Evolutionary conservation across 1,140 invertebrate genomes (phyloP).

Genomic region (Drosophila chauvacae): DNA sequence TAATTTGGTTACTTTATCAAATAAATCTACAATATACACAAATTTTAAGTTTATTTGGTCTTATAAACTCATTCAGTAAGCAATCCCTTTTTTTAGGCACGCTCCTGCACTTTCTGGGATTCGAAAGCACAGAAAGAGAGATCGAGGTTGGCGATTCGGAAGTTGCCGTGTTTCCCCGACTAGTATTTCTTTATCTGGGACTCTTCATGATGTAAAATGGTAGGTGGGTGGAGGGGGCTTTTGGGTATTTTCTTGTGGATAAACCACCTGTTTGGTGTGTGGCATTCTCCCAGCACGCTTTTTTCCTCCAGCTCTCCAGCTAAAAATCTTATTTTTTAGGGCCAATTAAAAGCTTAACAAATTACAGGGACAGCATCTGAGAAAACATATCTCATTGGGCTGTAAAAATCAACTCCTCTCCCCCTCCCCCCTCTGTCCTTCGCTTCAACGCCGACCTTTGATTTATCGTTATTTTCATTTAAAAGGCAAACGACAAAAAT

Average conservation of each 20-base stretch:
- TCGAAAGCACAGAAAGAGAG: conserved; percentile 42
- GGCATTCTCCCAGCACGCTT: conserved; percentile 4
- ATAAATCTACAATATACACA: background rate
- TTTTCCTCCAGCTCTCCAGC: background rate
- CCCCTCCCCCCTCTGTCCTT: background rate
- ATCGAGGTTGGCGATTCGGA: conserved; percentile 1
- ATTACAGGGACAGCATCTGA: conserved; percentile 34
- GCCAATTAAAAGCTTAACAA: conserved; percentile 64
- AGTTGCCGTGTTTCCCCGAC: conserved; percentile 1
- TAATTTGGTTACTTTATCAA: background rate
- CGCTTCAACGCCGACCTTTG: conserved; percentile 64
- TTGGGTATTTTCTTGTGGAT: background rate
- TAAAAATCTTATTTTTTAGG: conserved; percentile 9
- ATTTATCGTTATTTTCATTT: conserved; percentile 82
- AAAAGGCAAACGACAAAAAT: conserved; percentile 82
- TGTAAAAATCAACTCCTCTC: conserved; percentile 1
- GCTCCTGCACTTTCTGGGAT: conserved; percentile 16
- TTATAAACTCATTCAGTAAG: background rate
- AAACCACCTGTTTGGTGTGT: conserved; percentile 35
- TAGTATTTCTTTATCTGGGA: conserved; percentile 45
- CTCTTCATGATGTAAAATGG: conserved; percentile 19
- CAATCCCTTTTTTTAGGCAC: conserved; percentile 7
- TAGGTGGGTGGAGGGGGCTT: background rate
- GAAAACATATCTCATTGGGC: conserved; percentile 34
- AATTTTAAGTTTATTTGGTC: background rate